Evolutionary conservation across 2,797 vertebrate genomes (phyloP).

Genomic region (Pangasius macronema): DNA sequence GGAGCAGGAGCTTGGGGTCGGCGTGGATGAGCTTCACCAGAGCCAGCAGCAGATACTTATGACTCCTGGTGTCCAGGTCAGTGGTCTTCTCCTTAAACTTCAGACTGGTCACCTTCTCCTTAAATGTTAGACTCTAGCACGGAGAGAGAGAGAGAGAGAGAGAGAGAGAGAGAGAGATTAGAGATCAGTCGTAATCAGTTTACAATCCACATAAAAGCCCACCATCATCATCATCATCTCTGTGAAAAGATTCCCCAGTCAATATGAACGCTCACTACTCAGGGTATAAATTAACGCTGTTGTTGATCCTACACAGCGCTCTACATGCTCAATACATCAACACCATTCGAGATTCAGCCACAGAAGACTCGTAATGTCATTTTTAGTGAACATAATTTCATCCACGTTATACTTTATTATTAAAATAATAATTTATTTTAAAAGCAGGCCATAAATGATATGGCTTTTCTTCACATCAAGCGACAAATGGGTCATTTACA

Average conservation of each 20-base stretch:
- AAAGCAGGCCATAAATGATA: neutral
- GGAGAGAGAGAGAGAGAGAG: neutral
- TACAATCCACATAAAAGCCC: neutral
- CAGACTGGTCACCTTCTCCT: slow-evolving; percentile 98
- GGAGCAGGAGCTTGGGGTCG: slow-evolving; percentile 95
- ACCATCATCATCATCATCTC: too few species aligned
- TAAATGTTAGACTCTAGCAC: slow-evolving; percentile 92
- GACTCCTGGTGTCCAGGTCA: slow-evolving; percentile 86
- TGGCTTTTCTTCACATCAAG: neutral
- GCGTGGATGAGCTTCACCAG: slow-evolving; percentile 97
- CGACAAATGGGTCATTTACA: too few species aligned
- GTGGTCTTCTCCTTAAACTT: slow-evolving; percentile 98
- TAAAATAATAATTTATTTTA: neutral
- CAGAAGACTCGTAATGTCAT: neutral
- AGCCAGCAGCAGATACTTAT: slow-evolving; percentile 84
- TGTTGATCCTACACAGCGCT: neutral
- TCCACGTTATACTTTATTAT: neutral
- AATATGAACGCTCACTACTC: neutral
- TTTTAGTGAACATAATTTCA: neutral
- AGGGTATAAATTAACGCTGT: neutral
- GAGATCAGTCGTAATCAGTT: neutral
- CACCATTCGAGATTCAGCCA: neutral
- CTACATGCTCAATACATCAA: neutral
- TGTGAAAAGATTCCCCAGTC: neutral
- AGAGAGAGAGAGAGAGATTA: neutral